Evolutionary conservation across 2,113 vertebrate genomes (phyloP).

Genomic region (Ovis canadensis): DNA sequence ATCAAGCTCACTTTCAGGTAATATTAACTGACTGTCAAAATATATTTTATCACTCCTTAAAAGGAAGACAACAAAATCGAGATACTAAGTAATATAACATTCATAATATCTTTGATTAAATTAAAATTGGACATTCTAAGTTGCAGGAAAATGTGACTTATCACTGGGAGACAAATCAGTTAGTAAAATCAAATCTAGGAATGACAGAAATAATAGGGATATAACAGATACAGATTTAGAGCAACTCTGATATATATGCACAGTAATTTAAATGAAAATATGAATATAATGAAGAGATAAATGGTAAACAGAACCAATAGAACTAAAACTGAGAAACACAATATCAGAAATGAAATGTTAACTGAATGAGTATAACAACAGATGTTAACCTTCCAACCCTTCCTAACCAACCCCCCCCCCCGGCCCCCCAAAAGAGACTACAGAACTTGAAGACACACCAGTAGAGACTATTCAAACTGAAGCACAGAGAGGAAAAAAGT

Average conservation of each 20-base stretch:
- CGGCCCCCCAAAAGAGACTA: neutral
- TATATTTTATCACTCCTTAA: neutral
- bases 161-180: neutral
- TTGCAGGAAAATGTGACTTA: neutral
- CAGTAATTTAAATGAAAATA: neutral
- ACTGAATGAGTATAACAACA: neutral
- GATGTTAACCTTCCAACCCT: neutral
- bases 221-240: neutral
- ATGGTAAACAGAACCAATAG: neutral
- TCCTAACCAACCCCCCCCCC: fast-evolving
- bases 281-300: neutral
- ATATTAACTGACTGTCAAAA: neutral
- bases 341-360: neutral
- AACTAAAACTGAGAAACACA: neutral
- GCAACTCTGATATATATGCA: neutral
- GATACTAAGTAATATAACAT: neutral
- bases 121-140: neutral
- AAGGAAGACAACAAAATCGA: neutral
- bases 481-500: neutral
- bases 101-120: neutral
- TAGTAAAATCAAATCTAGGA: neutral
- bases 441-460: neutral
- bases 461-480: neutral
- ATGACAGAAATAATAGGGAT: neutral
- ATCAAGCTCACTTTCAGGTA: neutral